Evolutionary conservation across 2,797 vertebrate genomes (phyloP).

Genomic region (Muscicapa comitata): DNA sequence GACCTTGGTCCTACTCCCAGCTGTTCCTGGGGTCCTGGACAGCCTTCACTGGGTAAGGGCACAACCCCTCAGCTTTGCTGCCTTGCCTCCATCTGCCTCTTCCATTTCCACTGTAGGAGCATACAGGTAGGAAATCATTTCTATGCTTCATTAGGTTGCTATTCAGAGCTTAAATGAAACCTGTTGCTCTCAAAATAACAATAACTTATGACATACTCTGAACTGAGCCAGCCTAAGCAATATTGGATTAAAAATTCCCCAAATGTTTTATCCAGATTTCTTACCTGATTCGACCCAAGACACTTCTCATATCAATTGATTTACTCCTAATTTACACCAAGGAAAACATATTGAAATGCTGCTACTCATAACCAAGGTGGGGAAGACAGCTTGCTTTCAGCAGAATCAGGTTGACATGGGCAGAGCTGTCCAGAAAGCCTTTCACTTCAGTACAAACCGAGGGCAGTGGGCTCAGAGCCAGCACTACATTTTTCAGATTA

Average conservation of each 20-base stretch:
- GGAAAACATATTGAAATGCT: not conserved
- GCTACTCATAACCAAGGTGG: not conserved
- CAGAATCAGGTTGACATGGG: not conserved
- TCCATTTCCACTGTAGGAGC: not conserved
- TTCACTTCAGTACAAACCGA: not conserved
- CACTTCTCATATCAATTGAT: not conserved
- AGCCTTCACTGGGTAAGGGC: not conserved
- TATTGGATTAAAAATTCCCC: not conserved
- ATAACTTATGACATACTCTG: not conserved
- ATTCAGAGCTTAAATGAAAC: not conserved
- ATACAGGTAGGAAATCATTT: not conserved
- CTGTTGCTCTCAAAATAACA: not conserved
- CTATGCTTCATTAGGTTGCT: not conserved
- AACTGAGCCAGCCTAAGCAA: not conserved
- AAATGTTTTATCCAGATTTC: not conserved
- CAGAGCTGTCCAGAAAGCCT: not conserved
- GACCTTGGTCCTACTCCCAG: not conserved
- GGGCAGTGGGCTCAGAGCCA: not conserved
- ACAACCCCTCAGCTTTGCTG: not conserved
- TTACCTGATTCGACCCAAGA: not conserved
- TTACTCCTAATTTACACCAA: not conserved
- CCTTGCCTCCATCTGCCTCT: not conserved
- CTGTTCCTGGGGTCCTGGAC: not conserved
- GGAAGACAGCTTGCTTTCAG: not conserved
- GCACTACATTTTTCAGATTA: not conserved